Base-by-base conservation (phyloP, 2,113 vertebrate species). In the Oryzias melastigma region DNA sequence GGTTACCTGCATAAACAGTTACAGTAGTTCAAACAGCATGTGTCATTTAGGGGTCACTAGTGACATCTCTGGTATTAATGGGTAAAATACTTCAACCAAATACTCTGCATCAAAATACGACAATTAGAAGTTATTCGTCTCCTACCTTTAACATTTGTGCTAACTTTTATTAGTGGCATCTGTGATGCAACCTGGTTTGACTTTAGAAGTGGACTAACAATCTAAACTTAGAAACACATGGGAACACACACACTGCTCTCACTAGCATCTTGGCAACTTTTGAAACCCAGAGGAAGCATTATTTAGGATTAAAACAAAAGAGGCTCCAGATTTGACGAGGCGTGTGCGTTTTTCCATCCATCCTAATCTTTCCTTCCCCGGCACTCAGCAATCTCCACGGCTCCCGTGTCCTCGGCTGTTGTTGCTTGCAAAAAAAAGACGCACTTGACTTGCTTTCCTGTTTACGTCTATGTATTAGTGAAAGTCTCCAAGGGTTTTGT, bases 271-370 rank as follows among this genome's bases (percentile, higher is more conserved):
- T 80, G 75, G 72, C 82, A 84, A 73, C 68, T 52, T 71, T 20
- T 54, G 45, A 49, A 78, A 71, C 76, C 80, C 78, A 83, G 59
- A 85, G 73, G 76, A 85, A 85, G 77, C 75, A 68, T 81, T 83
- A 83, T 52, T 75, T 83, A 77, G 80, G 81, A 79, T 81, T 86
- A 77, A 84, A 83, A 86, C 75, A 86, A 85, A 75, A 64, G 58
- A 63, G 65, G 61, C 73, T 62, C 65, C 66, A 78, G 70, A 70
- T 75, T 55, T 74, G 68, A 80, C 50, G 60, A 78, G 76, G 53
- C 43, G 29, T 55, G 67, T 61, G 71, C 77, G 66, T 74, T 63
- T 60, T 61, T 57, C 52, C 71, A 69, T 75, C 65, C 75, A 69
- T 69, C 54, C 61, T 78, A 80, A 82, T 75, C 62, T 68, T 75